These are phyloP conservation scores for Taeniopygia guttata DNA, from an alignment of 2,797 vertebrate genomes.

Conservation along the genomic window DNA sequence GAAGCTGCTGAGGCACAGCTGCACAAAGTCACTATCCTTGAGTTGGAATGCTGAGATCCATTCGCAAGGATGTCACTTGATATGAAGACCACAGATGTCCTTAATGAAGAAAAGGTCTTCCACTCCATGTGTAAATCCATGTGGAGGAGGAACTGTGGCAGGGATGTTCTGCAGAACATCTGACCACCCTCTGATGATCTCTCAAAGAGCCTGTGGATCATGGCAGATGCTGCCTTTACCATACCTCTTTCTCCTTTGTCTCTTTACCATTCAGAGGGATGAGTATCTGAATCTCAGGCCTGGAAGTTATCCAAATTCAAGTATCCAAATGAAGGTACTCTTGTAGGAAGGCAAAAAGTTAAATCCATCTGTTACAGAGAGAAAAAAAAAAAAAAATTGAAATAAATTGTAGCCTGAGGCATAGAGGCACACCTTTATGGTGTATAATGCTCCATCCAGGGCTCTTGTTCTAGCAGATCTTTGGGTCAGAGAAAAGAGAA, in stretches of 20 bases:
- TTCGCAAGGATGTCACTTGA: not conserved
- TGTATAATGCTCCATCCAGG: not conserved
- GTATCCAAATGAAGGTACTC: not conserved
- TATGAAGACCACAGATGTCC: not conserved
- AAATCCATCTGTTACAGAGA: not conserved
- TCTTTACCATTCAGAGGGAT: not conserved
- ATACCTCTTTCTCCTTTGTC: not conserved
- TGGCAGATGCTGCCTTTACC: not conserved
- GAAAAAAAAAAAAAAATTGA: not conserved
- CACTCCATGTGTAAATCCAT: not conserved
- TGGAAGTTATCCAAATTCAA: not conserved
- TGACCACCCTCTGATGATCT: slow-evolving; percentile 21
- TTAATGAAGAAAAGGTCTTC: not conserved
- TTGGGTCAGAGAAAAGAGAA: not conserved
- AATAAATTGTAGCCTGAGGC: not conserved
- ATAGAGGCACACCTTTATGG: not conserved
- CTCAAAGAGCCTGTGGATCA: not conserved
- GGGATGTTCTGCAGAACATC: not conserved
- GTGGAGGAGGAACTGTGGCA: not conserved
- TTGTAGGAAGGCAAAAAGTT: not conserved
- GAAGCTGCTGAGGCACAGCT: not conserved
- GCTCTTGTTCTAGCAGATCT: not conserved
- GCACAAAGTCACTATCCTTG: rapidly evolving
- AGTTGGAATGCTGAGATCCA: not conserved
- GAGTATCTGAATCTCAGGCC: not conserved